Evolutionary conservation across 2,113 vertebrate genomes (phyloP), one percentile per base, ranked within the genome.

Genomic region (Benitochromis conjunctus): DNA sequence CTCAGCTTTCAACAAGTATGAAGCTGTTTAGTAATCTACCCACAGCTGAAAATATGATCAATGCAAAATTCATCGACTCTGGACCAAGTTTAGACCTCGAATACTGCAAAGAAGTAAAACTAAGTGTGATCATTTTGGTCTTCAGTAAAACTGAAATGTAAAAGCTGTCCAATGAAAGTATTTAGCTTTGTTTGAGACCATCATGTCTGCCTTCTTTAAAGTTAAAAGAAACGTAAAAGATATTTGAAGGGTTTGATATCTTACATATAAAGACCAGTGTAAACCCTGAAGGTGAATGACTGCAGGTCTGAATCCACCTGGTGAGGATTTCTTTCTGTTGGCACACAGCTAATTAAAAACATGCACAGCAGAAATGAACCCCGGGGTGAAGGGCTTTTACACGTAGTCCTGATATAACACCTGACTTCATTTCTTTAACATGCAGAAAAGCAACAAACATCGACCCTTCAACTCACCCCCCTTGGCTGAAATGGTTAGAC

Each of bases 401-500:
- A 29, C 10, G 9, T 41, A 74, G 66, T 48, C 66, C 14, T 46
- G 41, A 71, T 26, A 26, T 26, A 71, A 71, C 66, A 74, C 41
- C 66, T 74, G 66, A 74, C 24, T 74, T 29, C 5, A 48, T 74
- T 48, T 74, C 66, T 74, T 74, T 74, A 74, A 74, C 41, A 74
- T 74, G 46, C 36, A 43, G 64, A 16, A 19, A 38, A 82, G 69
- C 54, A 57, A 82, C 81, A 56, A 54, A 78, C 8, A 54, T 55
- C 12, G 2, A 36, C 36, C 81, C 69, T 58, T 58, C 12, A 83
- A 56, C 41, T 76, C 41, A 48, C 12, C 69, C 43, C 36, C 38
- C 36, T 29, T 12, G 10, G 26, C 69, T 82, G 81, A 89, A 89
- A 86, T 4, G 26, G 88, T 86, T 88, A 89, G 89, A 90, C 13